Evolutionary conservation across 1,140 invertebrate genomes (phyloP).

Genomic region (Schmidtea mediterranea): DNA sequence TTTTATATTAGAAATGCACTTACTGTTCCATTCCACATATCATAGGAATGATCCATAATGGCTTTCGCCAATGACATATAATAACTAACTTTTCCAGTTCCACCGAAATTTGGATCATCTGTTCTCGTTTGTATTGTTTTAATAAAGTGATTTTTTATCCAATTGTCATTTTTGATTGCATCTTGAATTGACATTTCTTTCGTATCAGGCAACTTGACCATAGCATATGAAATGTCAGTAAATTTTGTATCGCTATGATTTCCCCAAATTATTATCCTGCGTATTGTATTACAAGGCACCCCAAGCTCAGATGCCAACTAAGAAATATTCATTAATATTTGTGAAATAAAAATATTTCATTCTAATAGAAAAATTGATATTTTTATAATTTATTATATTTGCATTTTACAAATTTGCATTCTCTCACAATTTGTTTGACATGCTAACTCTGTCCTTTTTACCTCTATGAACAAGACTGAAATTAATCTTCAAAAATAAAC

Average conservation of each 20-base stretch:
- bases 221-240: constrained; percentile 66
- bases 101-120: constrained; percentile 55
- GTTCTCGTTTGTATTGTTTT: constrained; percentile 80
- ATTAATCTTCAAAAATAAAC: too few relatives aligned
- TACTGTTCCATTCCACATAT: constrained; percentile 63
- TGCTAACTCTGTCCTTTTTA: too few relatives aligned
- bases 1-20: too few relatives aligned
- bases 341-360: too few relatives aligned
- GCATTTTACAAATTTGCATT: too few relatives aligned
- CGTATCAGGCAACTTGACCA: constrained; percentile 24
- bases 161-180: constrained; percentile 50
- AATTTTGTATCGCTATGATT: constrained; percentile 97
- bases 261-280: constrained; percentile 90
- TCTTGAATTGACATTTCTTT: constrained; percentile 35
- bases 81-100: constrained; percentile 82
- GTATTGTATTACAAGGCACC: constrained; percentile 40
- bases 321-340: too few relatives aligned
- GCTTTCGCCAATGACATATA: constrained; percentile 94
- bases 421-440: too few relatives aligned
- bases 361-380: too few relatives aligned
- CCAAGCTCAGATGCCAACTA: constrained; percentile 36
- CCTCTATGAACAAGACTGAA: too few relatives aligned
- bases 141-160: constrained; percentile 48
- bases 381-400: too few relatives aligned
- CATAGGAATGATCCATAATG: constrained; percentile 79